A percentile compares a stretch with the other conserved stretches of the same genome.
Evolutionary conservation across 2,888 invertebrate genomes (phyloP).

Genomic region (Silvanus unidentatus): DNA sequence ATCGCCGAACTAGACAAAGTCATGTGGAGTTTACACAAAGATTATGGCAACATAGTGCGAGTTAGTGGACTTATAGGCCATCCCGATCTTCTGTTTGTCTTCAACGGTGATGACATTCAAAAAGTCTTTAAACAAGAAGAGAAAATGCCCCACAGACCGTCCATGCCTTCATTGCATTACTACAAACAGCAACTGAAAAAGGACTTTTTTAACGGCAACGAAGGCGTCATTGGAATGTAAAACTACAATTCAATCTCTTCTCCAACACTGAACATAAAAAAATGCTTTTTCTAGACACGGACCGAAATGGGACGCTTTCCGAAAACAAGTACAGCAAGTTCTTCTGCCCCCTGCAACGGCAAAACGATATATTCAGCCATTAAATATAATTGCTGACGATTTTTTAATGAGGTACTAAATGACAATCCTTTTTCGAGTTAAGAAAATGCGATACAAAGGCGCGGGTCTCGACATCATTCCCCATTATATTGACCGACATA

Average conservation of each 20-base stretch:
- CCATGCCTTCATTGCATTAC: constrained; percentile 66
- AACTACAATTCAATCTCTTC: constrained; percentile 32
- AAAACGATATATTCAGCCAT: constrained; percentile 65
- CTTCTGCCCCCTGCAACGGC: constrained; percentile 76
- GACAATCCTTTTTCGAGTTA: too few relatives aligned
- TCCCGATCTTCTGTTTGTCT: constrained; percentile 68
- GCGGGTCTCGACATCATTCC: too few relatives aligned
- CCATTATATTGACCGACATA: too few relatives aligned
- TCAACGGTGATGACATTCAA: constrained; percentile 67
- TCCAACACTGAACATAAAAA: too few relatives aligned
- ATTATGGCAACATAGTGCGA: constrained; percentile 57
- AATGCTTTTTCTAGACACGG: constrained; percentile 61
- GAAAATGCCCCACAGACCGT: constrained; percentile 63
- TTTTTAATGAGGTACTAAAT: constrained; percentile 63
- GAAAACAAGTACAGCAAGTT: constrained; percentile 78
- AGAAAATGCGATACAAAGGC: too few relatives aligned
- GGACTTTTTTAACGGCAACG: constrained; percentile 65
- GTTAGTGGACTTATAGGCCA: constrained; percentile 69
- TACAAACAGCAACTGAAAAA: constrained; percentile 63
- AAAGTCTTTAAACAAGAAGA: constrained; percentile 66
- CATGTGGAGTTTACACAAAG: constrained; percentile 53
- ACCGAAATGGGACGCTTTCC: constrained; percentile 77
- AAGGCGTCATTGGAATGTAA: constrained; percentile 72
- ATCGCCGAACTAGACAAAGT: constrained; percentile 54
- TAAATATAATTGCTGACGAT: constrained; percentile 70